Conservation (phyloP, 2,113 vertebrate species). For the Notechis scutatus region DNA sequence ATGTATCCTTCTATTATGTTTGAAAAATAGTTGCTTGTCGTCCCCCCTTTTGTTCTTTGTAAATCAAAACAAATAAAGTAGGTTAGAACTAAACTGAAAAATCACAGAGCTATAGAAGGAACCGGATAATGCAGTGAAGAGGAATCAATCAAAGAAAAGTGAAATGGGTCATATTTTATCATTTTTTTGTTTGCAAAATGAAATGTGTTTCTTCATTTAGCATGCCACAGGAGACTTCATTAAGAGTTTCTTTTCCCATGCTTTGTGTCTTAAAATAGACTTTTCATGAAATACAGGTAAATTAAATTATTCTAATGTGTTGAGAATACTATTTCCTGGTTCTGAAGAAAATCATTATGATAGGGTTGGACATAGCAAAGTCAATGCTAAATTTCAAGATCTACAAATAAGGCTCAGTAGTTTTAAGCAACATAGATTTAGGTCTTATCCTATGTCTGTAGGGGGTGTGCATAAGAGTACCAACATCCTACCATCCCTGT, state of each 20-base stretch:
- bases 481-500: too few species aligned
- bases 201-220: neutral
- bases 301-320: neutral
- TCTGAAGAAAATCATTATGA: neutral
- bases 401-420: neutral
- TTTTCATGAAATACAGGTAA: neutral
- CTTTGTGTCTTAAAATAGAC: neutral
- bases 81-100: neutral
- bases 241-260: neutral
- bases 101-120: neutral
- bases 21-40: neutral
- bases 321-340: neutral
- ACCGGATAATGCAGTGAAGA: neutral
- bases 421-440: neutral
- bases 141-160: neutral
- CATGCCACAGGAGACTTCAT: constrained; percentile 1
- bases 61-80: neutral
- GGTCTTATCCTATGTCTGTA: neutral
- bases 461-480: too few species aligned
- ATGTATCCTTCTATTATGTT: neutral
- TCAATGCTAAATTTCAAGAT: neutral
- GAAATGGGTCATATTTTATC: neutral
- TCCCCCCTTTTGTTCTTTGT: neutral
- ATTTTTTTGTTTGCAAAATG: neutral
- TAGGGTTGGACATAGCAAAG: neutral